A percentile compares a stretch with the other conserved stretches of the same genome.
phyloP scores from a whole-genome alignment of 2,113 vertebrate species.

The Bombycilla garrulus region DNA sequence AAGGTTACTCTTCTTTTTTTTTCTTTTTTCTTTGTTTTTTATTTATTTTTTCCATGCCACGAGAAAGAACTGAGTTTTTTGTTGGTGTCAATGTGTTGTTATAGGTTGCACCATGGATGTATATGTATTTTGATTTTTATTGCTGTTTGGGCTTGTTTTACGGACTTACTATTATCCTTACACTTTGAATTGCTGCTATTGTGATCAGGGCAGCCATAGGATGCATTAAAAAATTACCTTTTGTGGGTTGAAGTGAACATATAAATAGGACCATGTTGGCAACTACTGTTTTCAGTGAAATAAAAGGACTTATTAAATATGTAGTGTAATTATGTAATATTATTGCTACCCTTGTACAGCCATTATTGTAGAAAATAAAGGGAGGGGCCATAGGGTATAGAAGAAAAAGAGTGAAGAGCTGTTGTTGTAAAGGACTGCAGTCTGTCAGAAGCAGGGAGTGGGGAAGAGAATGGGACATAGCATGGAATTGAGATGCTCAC shows the following conservation, averaged over 20 bases:
- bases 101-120: background rate
- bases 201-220: background rate
- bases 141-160: background rate
- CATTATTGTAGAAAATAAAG: background rate
- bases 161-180: background rate
- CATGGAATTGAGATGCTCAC: fast-evolving
- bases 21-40: too few species aligned
- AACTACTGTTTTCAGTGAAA: background rate
- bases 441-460: background rate
- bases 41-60: background rate
- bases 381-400: background rate
- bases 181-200: background rate
- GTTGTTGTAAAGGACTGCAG: background rate
- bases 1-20: background rate
- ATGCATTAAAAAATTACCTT: background rate
- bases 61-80: background rate
- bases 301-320: background rate
- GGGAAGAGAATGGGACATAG: background rate
- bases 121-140: background rate
- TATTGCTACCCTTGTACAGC: background rate
- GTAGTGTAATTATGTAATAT: background rate
- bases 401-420: background rate
- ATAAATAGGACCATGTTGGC: background rate
- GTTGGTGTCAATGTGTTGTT: background rate
- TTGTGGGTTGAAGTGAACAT: background rate